Percentiles rank a stretch among this genome's conserved stretches.
phyloP scores from a whole-genome alignment of 2,888 invertebrate species.

The Netelia inedita region DNA sequence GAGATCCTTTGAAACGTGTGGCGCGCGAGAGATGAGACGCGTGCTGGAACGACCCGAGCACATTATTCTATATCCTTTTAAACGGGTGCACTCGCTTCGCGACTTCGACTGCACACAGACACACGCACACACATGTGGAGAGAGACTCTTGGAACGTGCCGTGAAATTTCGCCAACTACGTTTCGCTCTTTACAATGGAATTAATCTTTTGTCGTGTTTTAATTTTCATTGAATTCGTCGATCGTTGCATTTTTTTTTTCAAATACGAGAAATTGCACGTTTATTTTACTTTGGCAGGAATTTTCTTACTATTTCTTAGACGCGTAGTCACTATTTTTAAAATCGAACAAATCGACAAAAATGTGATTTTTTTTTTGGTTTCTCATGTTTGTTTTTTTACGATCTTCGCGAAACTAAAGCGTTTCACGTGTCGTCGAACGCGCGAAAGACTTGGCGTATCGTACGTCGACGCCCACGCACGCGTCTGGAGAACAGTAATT shows the following conservation, averaged over 20 bases:
- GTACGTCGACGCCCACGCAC: conserved; percentile 73
- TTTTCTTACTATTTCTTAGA: too few species aligned
- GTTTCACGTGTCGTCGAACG: conserved; percentile 46
- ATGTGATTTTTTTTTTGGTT: too few species aligned
- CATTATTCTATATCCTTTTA: conserved; percentile 65
- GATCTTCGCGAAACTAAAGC: conserved; percentile 18
- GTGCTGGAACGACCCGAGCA: conserved; percentile 50
- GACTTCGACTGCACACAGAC: conserved; percentile 36
- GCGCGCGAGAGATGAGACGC: conserved; percentile 30
- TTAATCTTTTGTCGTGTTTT: too few species aligned
- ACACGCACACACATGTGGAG: not conserved
- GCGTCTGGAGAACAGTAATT: conserved; percentile 50
- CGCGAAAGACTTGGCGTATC: conserved; percentile 18
- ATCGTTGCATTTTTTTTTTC: too few species aligned
- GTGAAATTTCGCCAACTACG: conserved; percentile 41
- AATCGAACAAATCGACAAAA: too few species aligned
- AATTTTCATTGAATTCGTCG: too few species aligned
- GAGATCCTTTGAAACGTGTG: conserved; percentile 74
- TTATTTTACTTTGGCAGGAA: too few species aligned
- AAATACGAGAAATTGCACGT: too few species aligned
- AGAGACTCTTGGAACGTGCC: conserved; percentile 70
- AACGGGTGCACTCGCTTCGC: conserved; percentile 76
- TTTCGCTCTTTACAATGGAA: too few species aligned
- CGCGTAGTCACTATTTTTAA: too few species aligned
- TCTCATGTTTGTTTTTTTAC: too few species aligned